Base-by-base conservation (phyloP, 2,888 invertebrate genomes). In the Tiliacea citrago region DNA sequence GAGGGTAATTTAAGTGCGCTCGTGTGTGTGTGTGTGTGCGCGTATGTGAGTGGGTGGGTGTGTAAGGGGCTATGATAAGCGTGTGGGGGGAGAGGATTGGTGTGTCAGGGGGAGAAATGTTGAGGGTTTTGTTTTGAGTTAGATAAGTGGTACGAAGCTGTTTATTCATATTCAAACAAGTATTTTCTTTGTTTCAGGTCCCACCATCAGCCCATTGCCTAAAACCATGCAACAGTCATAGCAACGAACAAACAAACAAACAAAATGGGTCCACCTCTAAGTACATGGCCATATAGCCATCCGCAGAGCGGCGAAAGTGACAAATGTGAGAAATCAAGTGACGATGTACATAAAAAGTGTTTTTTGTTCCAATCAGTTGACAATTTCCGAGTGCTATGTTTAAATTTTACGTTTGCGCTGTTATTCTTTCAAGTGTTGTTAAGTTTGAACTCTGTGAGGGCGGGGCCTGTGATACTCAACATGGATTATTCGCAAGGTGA, bases 401-500 rank as follows among this genome's bases (percentile, higher is more conserved):
- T 94, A 71, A 94, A 95, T 85, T 93, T 94, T 75, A 93, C 95
- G 13, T 90, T 94, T 72, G 89, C 88, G 0, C 76, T 95, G 58
- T 86, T 96, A 68, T 82, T 95, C 58, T 83, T 95, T 66, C 95
- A 95, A 90, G 88, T 94, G 82, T 77, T 95, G 68, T 86, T 94
- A 69, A 92, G 89, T 89, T 88, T 93, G 66, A 92, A 90, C 77
- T 90, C 87, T 39, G 96, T 93, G 21, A 87, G 86, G 39, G 96
- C 95, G 1, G 95, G 95, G 0, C 96, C 96, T 4, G 95, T 96
- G 55, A 85, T 95, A 80, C 84, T 96, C 21, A 95, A 93, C 84
- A 86, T 96, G 94, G 94, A 95, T 88, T 95, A 96, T 90, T 91
- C 94, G 76, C 96, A 96, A 93, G 96, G 96, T 96, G 90, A 92